These are phyloP conservation scores for Noctua fimbriata DNA, from an alignment of 2,888 invertebrate genomes.

Conservation along the genomic window DNA sequence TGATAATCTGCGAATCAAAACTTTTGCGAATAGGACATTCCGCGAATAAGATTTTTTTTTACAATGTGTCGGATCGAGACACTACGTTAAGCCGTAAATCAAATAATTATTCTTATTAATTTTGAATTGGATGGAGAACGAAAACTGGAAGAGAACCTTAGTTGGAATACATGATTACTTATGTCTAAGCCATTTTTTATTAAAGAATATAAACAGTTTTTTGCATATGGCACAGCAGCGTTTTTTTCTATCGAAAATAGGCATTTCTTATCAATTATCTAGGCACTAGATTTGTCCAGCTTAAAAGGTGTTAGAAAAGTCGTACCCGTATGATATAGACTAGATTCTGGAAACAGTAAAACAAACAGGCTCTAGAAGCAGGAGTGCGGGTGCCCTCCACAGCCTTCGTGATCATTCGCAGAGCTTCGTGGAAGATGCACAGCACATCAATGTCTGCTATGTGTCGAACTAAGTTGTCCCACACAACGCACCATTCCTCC, in stretches of 20 bases:
- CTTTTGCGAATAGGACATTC: not conserved
- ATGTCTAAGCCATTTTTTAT: not conserved
- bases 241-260: not conserved
- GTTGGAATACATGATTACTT: not conserved
- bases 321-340: conserved; percentile 80
- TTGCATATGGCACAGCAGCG: not conserved
- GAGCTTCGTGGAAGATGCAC: conserved; percentile 74
- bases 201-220: not conserved
- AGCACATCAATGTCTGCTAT: conserved; percentile 70
- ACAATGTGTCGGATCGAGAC: no score
- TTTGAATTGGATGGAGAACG: not conserved
- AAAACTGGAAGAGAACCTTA: not conserved
- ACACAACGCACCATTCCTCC: conserved; percentile 82
- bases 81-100: not conserved
- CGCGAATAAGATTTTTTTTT: not conserved
- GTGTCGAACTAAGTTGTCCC: conserved; percentile 75
- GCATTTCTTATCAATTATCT: not conserved
- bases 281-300: not conserved
- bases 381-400: conserved; percentile 75
- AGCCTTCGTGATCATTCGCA: conserved; percentile 72
- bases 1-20: not conserved
- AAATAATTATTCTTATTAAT: not conserved
- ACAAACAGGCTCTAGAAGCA: conserved; percentile 77
- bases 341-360: conserved; percentile 81
- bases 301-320: not conserved